Conservation (phyloP, 2,797 vertebrate species). For the Rhincodon typus region DNA sequence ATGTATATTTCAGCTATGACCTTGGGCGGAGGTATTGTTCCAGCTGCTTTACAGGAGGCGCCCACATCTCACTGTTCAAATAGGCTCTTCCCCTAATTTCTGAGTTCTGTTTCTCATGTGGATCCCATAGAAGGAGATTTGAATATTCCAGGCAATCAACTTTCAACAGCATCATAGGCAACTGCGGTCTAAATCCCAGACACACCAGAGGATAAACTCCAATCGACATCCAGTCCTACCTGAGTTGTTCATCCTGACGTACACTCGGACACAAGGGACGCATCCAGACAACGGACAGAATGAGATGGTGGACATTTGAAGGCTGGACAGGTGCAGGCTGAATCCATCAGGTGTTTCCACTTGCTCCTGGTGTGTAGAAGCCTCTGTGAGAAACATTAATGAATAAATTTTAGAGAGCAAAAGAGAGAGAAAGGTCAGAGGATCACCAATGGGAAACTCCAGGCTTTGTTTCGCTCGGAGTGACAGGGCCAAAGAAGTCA, state of each 20-base stretch:
- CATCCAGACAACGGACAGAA: conserved; percentile 42
- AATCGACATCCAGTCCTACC: conserved; percentile 42
- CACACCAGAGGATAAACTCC: no score
- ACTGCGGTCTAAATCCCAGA: not conserved
- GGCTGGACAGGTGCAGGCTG: conserved; percentile 38
- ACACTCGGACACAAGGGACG: conserved; percentile 46
- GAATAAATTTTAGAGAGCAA: not conserved
- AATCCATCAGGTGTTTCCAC: not conserved
- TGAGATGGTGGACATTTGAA: conserved; percentile 43
- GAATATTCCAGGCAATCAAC: not conserved
- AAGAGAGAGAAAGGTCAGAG: not conserved
- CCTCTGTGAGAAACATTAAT: not conserved
- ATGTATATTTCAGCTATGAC: not conserved
- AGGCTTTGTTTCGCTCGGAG: not conserved
- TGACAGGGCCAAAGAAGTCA: not conserved
- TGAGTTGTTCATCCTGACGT: conserved; percentile 43
- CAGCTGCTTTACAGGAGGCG: not conserved
- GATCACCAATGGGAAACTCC: not conserved
- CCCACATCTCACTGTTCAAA: not conserved
- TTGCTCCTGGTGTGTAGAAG: not conserved
- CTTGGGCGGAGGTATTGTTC: not conserved
- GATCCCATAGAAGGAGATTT: not conserved
- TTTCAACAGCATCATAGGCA: not conserved
- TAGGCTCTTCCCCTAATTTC: not conserved
- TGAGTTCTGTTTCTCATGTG: not conserved